Conservation (phyloP, 2,888 invertebrate genomes). For the Melitaea athalia region DNA sequence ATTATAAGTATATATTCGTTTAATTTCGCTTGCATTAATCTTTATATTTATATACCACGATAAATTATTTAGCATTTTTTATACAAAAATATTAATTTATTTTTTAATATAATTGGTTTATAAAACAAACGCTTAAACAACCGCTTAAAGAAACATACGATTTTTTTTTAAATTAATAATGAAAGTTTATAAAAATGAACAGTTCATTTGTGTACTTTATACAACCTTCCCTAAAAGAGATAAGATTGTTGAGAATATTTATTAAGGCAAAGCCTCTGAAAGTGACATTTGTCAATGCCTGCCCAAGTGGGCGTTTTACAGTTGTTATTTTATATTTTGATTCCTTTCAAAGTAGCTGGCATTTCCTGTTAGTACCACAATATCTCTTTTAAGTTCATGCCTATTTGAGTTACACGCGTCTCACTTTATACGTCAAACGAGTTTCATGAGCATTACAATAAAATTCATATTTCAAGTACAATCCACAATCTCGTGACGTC, state of each 20-base stretch:
- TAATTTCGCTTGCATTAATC: too few relatives aligned
- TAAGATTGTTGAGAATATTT: conserved; percentile 15
- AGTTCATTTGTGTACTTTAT: neutral
- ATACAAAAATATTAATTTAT: too few relatives aligned
- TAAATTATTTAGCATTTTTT: too few relatives aligned
- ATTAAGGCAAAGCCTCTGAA: conserved; percentile 49
- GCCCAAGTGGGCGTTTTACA: conserved; percentile 67
- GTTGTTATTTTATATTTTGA: conserved; percentile 71
- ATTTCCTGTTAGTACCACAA: conserved; percentile 56
- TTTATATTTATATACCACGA: too few relatives aligned
- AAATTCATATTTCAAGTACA: conserved; percentile 30
- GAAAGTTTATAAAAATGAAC: neutral
- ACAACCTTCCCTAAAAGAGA: neutral
- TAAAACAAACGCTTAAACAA: too few relatives aligned
- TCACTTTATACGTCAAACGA: conserved; percentile 11
- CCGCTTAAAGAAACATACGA: too few relatives aligned
- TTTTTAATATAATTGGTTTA: too few relatives aligned
- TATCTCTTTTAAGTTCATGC: conserved; percentile 43
- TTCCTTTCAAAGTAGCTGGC: conserved; percentile 42
- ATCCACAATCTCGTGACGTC: conserved; percentile 35
- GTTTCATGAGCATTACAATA: conserved; percentile 20
- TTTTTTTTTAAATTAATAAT: too few relatives aligned
- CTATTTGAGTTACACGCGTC: conserved; percentile 22
- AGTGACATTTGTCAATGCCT: conserved; percentile 72
- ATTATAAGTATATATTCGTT: too few relatives aligned